Percentiles rank a stretch among this genome's conserved stretches.
Conservation (phyloP, 2,113 vertebrate genomes). For the Hepsetus odoe region DNA sequence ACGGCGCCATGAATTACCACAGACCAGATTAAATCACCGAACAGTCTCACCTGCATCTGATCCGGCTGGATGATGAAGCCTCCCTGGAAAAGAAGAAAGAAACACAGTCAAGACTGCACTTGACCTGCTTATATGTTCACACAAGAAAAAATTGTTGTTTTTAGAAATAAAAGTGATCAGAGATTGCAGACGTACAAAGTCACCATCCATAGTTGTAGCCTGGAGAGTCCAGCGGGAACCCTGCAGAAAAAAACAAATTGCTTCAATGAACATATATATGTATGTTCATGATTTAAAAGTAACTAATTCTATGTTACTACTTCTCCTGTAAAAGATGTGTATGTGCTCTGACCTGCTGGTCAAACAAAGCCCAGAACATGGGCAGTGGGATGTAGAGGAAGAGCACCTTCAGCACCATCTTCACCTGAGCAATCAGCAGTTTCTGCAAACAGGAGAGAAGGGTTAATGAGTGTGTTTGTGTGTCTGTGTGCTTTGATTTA, state of each 20-base stretch:
- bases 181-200: constrained; percentile 81
- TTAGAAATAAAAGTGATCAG: too few species aligned
- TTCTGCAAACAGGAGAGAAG: constrained; percentile 73
- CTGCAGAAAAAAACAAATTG: constrained; percentile 69
- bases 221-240: constrained; percentile 97
- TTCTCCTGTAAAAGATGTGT: too few species aligned
- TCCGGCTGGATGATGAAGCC: constrained; percentile 83
- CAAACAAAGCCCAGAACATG: constrained; percentile 98
- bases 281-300: too few species aligned
- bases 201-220: constrained; percentile 88
- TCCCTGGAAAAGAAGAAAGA: constrained; percentile 74
- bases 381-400: constrained; percentile 96
- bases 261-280: background rate
- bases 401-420: constrained; percentile 91
- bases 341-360: constrained; percentile 85
- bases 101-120: background rate
- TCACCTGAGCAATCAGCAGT: constrained; percentile 87
- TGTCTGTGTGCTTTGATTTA: background rate
- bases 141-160: background rate
- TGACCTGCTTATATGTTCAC: background rate
- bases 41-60: constrained; percentile 91
- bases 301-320: too few species aligned
- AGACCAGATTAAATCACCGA: background rate
- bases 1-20: too few species aligned
- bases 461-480: background rate